These are phyloP conservation scores for Chrysaora quinquecirrha DNA, from an alignment of 30 jellyfish, hydroid and myxozoan species.

Conservation along the genomic window DNA sequence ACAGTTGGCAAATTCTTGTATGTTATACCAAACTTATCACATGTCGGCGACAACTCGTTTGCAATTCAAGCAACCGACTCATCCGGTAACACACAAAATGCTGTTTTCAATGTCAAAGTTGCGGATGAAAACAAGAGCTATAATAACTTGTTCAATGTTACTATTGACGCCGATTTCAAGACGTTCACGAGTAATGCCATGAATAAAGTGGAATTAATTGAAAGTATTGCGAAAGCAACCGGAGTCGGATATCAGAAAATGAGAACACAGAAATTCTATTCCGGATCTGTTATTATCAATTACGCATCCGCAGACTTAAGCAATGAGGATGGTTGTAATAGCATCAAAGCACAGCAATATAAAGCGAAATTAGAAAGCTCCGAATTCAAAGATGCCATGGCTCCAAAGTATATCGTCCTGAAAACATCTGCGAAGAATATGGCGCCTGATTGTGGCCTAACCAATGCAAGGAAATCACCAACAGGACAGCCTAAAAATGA, in stretches of 20 bases:
- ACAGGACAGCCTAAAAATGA: slow-evolving; percentile 20
- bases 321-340: slow-evolving; percentile 63
- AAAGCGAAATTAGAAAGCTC: slow-evolving; percentile 57
- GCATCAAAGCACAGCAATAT: slow-evolving; percentile 67
- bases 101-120: slow-evolving; percentile 78
- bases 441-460: slow-evolving; percentile 28
- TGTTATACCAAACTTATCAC: slow-evolving; percentile 47
- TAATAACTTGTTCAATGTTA: slow-evolving; percentile 72
- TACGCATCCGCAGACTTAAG: slow-evolving; percentile 61
- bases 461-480: slow-evolving; percentile 11
- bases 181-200: slow-evolving; percentile 41
- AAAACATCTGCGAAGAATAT: slow-evolving; percentile 24
- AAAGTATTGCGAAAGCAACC: slow-evolving; percentile 74
- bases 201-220: slow-evolving; percentile 60
- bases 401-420: slow-evolving; percentile 60
- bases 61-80: slow-evolving; percentile 86
- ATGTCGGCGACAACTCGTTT: slow-evolving; percentile 59
- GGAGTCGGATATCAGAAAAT: slow-evolving; percentile 44
- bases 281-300: slow-evolving; percentile 81
- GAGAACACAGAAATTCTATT: slow-evolving; percentile 56
- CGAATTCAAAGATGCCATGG: slow-evolving; percentile 52
- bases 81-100: slow-evolving; percentile 65
- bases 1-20: slow-evolving; percentile 43
- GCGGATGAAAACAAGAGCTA: slow-evolving; percentile 37
- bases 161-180: slow-evolving; percentile 64